Conservation (phyloP, 2,888 invertebrate genomes). For the Pollenia angustigena region DNA sequence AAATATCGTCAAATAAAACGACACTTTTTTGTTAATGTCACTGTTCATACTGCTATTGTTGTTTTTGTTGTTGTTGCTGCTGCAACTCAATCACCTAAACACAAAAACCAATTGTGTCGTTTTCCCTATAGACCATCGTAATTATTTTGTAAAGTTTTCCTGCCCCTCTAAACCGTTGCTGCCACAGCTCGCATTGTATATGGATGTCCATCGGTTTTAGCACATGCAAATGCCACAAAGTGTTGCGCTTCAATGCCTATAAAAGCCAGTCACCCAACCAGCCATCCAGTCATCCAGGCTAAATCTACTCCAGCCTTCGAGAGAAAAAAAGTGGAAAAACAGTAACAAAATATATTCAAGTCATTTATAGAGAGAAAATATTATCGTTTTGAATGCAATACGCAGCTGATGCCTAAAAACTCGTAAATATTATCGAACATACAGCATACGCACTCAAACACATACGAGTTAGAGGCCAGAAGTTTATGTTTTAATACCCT, state of each 20-base stretch:
- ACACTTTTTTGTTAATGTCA: constrained; percentile 70
- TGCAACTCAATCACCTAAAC: constrained; percentile 82
- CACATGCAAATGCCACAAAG: constrained; percentile 74
- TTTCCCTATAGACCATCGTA: constrained; percentile 67
- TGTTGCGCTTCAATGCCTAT: constrained; percentile 72
- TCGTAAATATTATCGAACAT: constrained; percentile 72
- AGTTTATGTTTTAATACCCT: constrained; percentile 31
- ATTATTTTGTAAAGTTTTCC: constrained; percentile 70
- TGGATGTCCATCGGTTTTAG: constrained; percentile 69
- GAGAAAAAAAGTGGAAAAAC: constrained; percentile 33
- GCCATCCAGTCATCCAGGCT: constrained; percentile 58
- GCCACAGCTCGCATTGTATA: constrained; percentile 39
- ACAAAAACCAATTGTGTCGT: constrained; percentile 77
- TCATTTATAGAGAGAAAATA: constrained; percentile 72
- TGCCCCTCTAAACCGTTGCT: constrained; percentile 45
- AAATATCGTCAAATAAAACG: constrained; percentile 77
- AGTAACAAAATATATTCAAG: constrained; percentile 55
- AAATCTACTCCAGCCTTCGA: constrained; percentile 62
- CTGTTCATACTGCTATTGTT: not conserved
- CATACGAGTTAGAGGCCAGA: constrained; percentile 3
- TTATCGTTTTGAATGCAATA: constrained; percentile 71
- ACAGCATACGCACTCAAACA: constrained; percentile 56
- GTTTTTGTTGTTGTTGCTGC: constrained; percentile 48
- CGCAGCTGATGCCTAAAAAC: constrained; percentile 74
- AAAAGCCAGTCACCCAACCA: constrained; percentile 68